These are phyloP conservation scores for Parnassius orleans DNA, from an alignment of 2,888 invertebrate genomes.

Conservation along the genomic window DNA sequence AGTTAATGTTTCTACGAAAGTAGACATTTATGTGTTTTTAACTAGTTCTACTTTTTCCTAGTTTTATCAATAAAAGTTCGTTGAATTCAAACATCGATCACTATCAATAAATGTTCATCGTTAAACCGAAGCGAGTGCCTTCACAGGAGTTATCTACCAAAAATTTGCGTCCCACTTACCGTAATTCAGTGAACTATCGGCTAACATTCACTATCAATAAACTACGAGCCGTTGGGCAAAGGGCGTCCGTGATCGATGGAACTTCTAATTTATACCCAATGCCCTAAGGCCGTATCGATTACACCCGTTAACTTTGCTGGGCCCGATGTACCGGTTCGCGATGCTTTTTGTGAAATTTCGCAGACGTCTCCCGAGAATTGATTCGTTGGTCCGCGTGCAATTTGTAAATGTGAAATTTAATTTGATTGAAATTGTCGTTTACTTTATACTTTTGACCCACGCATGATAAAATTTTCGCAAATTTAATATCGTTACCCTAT, in stretches of 20 bases:
- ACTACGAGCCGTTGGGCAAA: slow-evolving; percentile 76
- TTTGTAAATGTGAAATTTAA: slow-evolving; percentile 26
- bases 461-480: too few relatives aligned
- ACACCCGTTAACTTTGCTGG: slow-evolving; percentile 62
- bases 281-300: slow-evolving; percentile 80
- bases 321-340: slow-evolving; percentile 45
- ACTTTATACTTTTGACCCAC: background rate
- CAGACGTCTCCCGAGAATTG: slow-evolving; percentile 55
- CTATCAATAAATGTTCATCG: too few relatives aligned
- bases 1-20: too few relatives aligned
- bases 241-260: slow-evolving; percentile 78
- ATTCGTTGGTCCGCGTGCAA: slow-evolving; percentile 30
- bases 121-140: background rate
- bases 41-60: too few relatives aligned
- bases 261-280: slow-evolving; percentile 78
- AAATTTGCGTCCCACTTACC: slow-evolving; percentile 25
- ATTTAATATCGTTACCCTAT: too few relatives aligned
- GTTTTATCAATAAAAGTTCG: too few relatives aligned
- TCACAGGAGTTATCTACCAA: slow-evolving; percentile 15
- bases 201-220: slow-evolving; percentile 75
- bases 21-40: too few relatives aligned
- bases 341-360: slow-evolving; percentile 69
- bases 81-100: too few relatives aligned
- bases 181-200: slow-evolving; percentile 62
- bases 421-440: slow-evolving; percentile 28